A percentile compares a stretch with the other conserved stretches of the same genome.
phyloP scores from a whole-genome alignment of 1,140 invertebrate genomes.

The Leptinotarsa lineolata region DNA sequence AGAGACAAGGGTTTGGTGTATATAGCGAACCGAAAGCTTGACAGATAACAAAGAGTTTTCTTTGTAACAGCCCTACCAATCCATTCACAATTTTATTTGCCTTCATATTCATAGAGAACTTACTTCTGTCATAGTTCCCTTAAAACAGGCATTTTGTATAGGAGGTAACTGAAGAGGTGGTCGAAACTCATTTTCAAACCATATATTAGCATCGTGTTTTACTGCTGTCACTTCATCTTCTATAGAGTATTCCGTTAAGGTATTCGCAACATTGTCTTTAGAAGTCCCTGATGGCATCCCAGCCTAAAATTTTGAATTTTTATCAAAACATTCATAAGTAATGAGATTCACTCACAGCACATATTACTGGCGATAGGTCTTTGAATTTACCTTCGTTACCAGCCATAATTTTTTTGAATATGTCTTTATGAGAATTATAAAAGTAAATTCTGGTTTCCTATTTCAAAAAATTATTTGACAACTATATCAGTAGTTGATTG shows the following conservation, averaged over 20 bases:
- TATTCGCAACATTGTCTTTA: constrained; percentile 51
- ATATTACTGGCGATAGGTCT: constrained; percentile 45
- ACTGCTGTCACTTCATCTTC: constrained; percentile 59
- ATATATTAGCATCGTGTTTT: constrained; percentile 56
- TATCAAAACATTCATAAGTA: no score
- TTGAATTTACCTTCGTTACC: constrained; percentile 44
- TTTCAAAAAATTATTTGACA: background rate
- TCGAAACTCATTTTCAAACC: constrained; percentile 33
- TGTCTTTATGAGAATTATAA: background rate
- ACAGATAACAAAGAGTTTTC: no score
- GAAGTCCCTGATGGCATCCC: constrained; percentile 55
- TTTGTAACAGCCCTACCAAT: no score
- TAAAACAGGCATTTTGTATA: constrained; percentile 52
- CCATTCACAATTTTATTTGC: no score
- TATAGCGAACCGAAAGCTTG: no score
- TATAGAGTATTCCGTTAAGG: constrained; percentile 55
- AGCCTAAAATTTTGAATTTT: constrained; percentile 47
- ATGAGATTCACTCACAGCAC: constrained; percentile 37
- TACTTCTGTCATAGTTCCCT: constrained; percentile 51
- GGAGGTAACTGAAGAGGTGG: constrained; percentile 42
- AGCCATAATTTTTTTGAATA: constrained; percentile 27
- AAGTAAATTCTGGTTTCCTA: background rate
- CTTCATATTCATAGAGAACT: background rate
- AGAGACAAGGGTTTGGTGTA: no score
- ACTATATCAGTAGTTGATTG: no score